Conservation (phyloP, 2,113 vertebrate genomes). For the Ammodytes marinus region DNA sequence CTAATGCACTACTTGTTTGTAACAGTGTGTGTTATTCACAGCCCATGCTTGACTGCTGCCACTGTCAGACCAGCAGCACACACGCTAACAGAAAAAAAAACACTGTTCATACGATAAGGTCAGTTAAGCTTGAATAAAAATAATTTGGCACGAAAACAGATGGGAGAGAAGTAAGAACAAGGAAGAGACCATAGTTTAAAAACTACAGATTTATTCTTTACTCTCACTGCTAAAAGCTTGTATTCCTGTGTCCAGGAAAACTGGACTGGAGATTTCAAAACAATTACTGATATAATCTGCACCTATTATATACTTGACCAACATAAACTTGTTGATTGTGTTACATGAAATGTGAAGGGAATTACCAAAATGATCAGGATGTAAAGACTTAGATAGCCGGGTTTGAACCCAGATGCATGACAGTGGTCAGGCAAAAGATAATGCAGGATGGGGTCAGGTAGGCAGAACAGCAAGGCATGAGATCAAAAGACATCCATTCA, state of each 20-base stretch:
- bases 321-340: neutral
- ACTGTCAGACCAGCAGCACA: slow-evolving; percentile 5
- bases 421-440: too few relatives aligned
- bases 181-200: neutral
- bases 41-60: slow-evolving; percentile 29
- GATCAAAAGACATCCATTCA: too few relatives aligned
- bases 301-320: neutral
- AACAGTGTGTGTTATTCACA: slow-evolving; percentile 62
- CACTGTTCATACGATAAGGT: neutral
- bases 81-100: neutral
- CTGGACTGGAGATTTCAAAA: too few relatives aligned
- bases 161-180: neutral
- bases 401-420: too few relatives aligned
- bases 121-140: neutral
- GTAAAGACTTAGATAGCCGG: too few relatives aligned
- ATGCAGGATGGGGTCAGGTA: too few relatives aligned
- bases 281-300: neutral
- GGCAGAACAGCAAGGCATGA: too few relatives aligned
- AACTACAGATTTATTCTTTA: too few relatives aligned
- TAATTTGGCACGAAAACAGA: neutral
- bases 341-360: neutral
- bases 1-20: slow-evolving; percentile 65
- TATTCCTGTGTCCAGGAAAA: neutral
- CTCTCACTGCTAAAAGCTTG: neutral
- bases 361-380: too few relatives aligned